Evolutionary conservation across 2,888 invertebrate genomes (phyloP).

Genomic region (Dendrolimus houi): DNA sequence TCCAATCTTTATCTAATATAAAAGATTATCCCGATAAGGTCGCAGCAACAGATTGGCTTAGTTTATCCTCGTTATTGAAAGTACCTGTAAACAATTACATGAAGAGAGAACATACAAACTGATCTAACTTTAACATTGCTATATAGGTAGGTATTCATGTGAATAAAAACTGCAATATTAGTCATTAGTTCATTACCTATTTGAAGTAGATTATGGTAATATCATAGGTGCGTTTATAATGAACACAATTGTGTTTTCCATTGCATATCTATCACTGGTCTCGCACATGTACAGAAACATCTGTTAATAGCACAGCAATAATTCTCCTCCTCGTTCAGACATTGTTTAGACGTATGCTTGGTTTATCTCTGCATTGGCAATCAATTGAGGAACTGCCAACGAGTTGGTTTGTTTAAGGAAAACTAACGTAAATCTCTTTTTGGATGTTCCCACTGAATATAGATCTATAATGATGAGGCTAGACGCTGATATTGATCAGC

Average conservation of each 20-base stretch:
- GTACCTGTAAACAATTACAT: too few relatives aligned
- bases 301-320: neutral
- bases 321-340: neutral
- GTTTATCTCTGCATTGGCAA: neutral
- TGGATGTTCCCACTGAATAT: neutral
- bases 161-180: too few relatives aligned
- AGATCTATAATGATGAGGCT: neutral
- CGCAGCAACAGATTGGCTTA: too few relatives aligned
- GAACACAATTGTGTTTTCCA: neutral
- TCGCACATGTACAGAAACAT: neutral
- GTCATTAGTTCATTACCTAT: too few relatives aligned
- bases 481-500: neutral
- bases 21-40: too few relatives aligned
- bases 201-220: too few relatives aligned
- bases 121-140: too few relatives aligned
- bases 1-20: too few relatives aligned
- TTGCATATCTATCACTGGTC: neutral
- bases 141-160: too few relatives aligned
- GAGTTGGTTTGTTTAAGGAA: conserved; percentile 2
- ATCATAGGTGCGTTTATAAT: too few relatives aligned
- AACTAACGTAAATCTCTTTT: conserved; percentile 6
- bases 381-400: neutral
- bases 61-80: too few relatives aligned
- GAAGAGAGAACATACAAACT: too few relatives aligned
- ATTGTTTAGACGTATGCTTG: neutral